Conservation (phyloP, 1,140 invertebrate genomes). For the Melipona quadrifasciata region DNA sequence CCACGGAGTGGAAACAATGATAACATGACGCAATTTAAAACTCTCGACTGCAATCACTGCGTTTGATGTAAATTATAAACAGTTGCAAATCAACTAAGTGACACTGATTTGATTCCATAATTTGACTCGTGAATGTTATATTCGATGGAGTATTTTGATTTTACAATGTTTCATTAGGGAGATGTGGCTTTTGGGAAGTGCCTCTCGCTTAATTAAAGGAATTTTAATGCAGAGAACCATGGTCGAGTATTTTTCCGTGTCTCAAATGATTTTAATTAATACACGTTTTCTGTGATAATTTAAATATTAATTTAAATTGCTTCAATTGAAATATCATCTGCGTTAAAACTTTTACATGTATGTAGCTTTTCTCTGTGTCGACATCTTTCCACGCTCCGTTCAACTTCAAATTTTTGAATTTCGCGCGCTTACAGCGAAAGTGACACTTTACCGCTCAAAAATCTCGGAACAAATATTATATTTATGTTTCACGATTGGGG, state of each 20-base stretch:
- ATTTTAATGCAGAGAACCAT: background rate
- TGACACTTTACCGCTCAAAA: no score
- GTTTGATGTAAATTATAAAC: no score
- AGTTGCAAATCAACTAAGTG: background rate
- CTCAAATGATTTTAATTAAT: no score
- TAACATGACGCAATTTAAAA: background rate
- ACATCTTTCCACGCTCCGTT: background rate
- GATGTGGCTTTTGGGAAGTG: no score
- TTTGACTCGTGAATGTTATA: background rate
- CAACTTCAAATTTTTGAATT: background rate
- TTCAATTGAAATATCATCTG: background rate
- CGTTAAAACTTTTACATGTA: background rate
- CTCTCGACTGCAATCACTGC: background rate
- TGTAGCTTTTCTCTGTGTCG: background rate
- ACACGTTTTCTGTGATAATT: no score
- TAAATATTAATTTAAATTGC: background rate
- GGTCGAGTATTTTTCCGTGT: background rate
- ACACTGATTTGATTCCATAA: background rate
- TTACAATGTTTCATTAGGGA: background rate
- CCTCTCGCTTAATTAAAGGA: no score
- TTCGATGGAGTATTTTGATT: background rate
- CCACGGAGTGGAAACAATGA: no score
- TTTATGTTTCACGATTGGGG: no score
- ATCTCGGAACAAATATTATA: no score
- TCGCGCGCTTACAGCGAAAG: background rate